Evolutionary conservation across 2,797 vertebrate species (phyloP).

Genomic region (Gobio occitaniae): DNA sequence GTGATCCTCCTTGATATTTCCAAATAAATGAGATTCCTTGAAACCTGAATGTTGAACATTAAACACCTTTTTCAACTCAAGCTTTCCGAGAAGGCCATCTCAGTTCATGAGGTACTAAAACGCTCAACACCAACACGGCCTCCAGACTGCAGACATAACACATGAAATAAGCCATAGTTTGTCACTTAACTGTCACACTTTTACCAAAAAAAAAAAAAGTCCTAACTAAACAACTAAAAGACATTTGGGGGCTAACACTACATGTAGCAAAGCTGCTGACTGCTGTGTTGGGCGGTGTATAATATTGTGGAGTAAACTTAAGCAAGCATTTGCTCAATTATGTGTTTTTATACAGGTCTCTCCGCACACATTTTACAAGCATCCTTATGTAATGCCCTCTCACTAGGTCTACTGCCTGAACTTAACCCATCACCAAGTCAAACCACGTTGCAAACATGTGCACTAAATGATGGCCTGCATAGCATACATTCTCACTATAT

Average conservation of each 20-base stretch:
- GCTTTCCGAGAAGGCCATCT: neutral
- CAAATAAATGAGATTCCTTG: slow-evolving; percentile 24
- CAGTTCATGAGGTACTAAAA: slow-evolving; percentile 24
- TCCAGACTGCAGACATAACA: slow-evolving; percentile 7
- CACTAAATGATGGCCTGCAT: neutral
- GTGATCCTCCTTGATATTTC: slow-evolving; percentile 14
- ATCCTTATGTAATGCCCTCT: slow-evolving; percentile 30
- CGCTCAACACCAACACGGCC: neutral
- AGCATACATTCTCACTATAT: neutral
- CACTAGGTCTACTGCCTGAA: neutral
- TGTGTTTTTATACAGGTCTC: neutral
- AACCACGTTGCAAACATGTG: slow-evolving; percentile 11
- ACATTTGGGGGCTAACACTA: slow-evolving; percentile 16
- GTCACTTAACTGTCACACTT: neutral
- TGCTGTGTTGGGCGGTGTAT: neutral
- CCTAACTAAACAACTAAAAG: slow-evolving; percentile 7
- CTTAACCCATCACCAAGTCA: slow-evolving; percentile 1
- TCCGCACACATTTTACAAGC: slow-evolving; percentile 15
- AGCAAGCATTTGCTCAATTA: neutral
- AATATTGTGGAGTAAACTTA: neutral
- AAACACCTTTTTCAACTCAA: slow-evolving; percentile 23
- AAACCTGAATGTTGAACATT: slow-evolving; percentile 18
- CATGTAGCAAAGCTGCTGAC: neutral
- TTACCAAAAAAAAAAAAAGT: neutral
- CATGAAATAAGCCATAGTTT: slow-evolving; percentile 11